These are phyloP conservation scores for Amblyjoppa fuscipennis DNA, from an alignment of 2,888 invertebrate genomes.

Conservation along the genomic window DNA sequence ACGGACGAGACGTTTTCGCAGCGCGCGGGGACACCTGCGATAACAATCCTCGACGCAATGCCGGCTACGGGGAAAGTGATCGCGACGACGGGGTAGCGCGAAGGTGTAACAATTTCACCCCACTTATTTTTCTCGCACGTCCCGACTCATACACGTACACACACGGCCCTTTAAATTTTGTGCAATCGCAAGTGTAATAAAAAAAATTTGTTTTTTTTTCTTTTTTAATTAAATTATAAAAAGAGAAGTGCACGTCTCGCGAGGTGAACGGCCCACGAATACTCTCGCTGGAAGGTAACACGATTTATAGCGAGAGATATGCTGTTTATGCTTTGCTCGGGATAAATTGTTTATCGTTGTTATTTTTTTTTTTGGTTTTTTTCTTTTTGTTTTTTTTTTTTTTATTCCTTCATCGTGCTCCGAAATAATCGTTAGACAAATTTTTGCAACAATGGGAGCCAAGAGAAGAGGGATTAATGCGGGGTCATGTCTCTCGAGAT, in stretches of 20 bases:
- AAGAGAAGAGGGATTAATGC: constrained; percentile 59
- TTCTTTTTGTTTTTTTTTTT: neutral
- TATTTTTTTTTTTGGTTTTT: neutral
- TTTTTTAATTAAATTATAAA: neutral
- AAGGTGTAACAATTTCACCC: constrained; percentile 60
- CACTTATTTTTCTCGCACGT: constrained; percentile 51
- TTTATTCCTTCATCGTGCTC: constrained; percentile 12
- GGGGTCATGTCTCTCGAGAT: constrained; percentile 52
- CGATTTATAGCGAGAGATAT: constrained; percentile 18
- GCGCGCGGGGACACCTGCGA: constrained; percentile 13
- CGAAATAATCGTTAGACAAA: constrained; percentile 16
- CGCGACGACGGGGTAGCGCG: constrained; percentile 72
- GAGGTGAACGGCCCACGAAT: constrained; percentile 39
- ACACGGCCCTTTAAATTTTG: constrained; percentile 62
- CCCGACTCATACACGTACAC: constrained; percentile 1
- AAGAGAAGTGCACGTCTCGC: neutral
- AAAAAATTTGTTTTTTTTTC: neutral
- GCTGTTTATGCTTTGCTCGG: constrained; percentile 31
- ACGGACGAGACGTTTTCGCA: neutral
- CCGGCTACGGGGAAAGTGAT: constrained; percentile 76
- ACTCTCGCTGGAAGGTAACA: constrained; percentile 16
- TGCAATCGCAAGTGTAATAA: constrained; percentile 62
- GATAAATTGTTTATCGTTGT: constrained; percentile 30
- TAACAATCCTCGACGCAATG: constrained; percentile 68
- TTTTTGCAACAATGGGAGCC: constrained; percentile 49